Conservation (phyloP, 2,113 vertebrate genomes). For the Nothocercus nigrocapillus region DNA sequence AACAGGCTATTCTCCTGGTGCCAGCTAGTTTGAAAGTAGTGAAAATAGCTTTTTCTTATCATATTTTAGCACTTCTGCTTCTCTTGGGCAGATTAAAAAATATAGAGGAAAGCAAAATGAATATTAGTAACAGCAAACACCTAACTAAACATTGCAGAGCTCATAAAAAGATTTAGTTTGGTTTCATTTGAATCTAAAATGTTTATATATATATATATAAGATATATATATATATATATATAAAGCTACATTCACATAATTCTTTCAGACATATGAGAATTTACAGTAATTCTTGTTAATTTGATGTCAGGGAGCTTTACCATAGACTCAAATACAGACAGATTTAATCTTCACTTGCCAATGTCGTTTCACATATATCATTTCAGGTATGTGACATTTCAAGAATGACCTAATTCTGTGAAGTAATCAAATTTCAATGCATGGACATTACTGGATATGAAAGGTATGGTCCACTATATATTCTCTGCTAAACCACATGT, state of each 20-base stretch:
- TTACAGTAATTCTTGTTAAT: neutral
- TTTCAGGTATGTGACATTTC: neutral
- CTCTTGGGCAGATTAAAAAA: neutral
- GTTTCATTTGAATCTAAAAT: neutral
- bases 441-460: neutral
- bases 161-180: neutral
- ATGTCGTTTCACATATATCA: neutral
- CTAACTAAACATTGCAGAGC: neutral
- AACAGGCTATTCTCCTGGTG: neutral
- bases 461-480: neutral
- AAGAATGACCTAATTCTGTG: neutral
- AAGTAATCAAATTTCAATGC: neutral
- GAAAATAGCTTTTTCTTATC: constrained; percentile 23
- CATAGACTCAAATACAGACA: neutral
- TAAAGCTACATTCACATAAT: neutral
- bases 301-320: neutral
- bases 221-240: neutral
- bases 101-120: neutral
- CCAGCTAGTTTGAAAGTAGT: neutral
- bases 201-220: neutral
- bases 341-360: neutral
- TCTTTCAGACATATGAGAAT: neutral
- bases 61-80: neutral
- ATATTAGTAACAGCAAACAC: neutral
- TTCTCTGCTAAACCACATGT: neutral